Conservation (phyloP, 2,797 vertebrate species). For the Poecilia velifera region DNA sequence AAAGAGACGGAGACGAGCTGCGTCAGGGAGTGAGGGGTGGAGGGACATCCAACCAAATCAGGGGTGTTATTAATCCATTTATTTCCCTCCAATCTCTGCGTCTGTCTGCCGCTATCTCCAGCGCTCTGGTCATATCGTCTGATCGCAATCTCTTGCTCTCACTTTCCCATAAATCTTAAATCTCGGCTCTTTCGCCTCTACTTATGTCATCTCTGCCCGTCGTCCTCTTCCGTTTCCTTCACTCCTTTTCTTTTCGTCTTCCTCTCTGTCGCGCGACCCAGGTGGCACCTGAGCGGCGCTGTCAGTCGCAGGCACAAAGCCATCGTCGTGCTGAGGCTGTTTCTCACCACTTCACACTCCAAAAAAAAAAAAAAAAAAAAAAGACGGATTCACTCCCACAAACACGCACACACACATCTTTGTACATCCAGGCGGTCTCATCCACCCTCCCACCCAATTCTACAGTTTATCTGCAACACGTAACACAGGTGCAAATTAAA, state of each 20-base stretch:
- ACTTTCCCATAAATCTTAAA: conserved; percentile 34
- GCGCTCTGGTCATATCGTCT: conserved; percentile 54
- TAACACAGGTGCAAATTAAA: neutral
- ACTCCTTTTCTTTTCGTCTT: neutral
- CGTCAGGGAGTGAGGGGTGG: neutral
- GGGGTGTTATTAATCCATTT: conserved; percentile 67
- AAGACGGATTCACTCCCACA: conserved; percentile 3
- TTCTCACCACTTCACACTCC: conserved; percentile 56
- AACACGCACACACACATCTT: neutral
- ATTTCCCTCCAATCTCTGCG: conserved; percentile 45
- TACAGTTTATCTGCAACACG: conserved; percentile 21
- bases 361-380: conserved; percentile 19
- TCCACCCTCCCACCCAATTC: conserved; percentile 23
- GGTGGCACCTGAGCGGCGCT: conserved; percentile 58
- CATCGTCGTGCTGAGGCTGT: conserved; percentile 59
- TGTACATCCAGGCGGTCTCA: conserved; percentile 13
- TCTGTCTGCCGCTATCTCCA: conserved; percentile 53
- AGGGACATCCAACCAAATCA: conserved; percentile 49
- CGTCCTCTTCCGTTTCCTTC: neutral
- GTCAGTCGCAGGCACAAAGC: conserved; percentile 58
- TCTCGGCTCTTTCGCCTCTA: conserved; percentile 11
- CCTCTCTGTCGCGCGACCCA: conserved; percentile 40
- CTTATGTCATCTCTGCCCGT: neutral
- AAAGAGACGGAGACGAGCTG: conserved; percentile 9
- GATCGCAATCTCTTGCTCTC: conserved; percentile 59